phyloP scores from a whole-genome alignment of 2,888 invertebrate genomes.

The Kryphioiulus occultus region DNA sequence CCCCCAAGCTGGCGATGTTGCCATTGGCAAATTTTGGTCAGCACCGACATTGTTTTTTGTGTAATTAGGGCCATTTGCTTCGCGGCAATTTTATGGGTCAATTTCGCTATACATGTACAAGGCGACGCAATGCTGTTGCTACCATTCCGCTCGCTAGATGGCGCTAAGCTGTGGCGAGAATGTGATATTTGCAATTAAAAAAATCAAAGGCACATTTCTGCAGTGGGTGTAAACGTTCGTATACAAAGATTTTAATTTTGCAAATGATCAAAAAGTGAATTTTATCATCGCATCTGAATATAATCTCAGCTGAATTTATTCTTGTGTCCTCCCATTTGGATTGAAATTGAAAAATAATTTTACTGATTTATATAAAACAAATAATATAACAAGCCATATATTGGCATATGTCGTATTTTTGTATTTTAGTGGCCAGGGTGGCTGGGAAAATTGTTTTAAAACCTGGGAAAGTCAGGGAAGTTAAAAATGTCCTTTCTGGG shows the following conservation, averaged over 20 bases:
- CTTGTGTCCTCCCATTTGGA: too few species aligned
- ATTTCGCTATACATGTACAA: not conserved
- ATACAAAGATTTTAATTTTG: not conserved
- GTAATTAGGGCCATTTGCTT: constrained; percentile 24
- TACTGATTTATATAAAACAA: too few species aligned
- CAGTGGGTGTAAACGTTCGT: not conserved
- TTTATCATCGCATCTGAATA: too few species aligned
- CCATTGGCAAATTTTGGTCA: not conserved
- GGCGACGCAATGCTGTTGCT: not conserved
- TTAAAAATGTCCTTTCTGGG: too few species aligned
- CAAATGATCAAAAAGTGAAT: not conserved
- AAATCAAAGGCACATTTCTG: not conserved
- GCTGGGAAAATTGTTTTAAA: too few species aligned
- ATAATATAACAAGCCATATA: too few species aligned
- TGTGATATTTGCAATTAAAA: not conserved
- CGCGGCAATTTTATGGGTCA: not conserved
- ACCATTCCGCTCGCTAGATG: not conserved
- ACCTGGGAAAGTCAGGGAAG: too few species aligned
- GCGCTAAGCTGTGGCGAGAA: not conserved
- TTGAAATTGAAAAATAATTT: too few species aligned
- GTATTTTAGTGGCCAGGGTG: too few species aligned
- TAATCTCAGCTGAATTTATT: not conserved
- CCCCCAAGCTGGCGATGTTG: not conserved
- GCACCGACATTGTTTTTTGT: constrained; percentile 28
- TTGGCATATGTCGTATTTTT: too few species aligned